phyloP scores from a whole-genome alignment of 2,113 vertebrate species.

The Mastomys natalensis region DNA sequence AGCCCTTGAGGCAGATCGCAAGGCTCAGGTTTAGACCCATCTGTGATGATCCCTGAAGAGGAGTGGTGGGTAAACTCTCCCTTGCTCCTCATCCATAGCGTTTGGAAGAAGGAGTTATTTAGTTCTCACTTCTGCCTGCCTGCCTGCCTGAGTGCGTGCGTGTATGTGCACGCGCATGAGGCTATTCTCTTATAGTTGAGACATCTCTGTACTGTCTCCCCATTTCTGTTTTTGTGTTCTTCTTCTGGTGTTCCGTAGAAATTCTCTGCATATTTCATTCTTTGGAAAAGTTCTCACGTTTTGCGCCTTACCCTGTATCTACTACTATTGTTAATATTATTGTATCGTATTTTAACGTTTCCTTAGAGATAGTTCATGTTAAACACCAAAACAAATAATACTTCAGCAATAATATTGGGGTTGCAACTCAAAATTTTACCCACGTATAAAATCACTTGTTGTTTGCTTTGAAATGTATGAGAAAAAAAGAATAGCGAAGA shows the following conservation, averaged over 20 bases:
- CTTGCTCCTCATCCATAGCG: not conserved
- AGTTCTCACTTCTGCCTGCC: not conserved
- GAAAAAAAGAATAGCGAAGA: not conserved
- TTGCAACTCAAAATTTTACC: not conserved
- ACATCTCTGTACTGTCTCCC: not conserved
- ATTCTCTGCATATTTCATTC: not conserved
- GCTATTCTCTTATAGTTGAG: not conserved
- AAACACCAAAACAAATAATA: not conserved
- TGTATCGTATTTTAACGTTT: not conserved
- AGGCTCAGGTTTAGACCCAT: not conserved
- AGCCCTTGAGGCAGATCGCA: not conserved
- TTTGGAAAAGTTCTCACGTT: not conserved
- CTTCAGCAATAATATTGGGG: not conserved
- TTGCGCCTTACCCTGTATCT: not conserved
- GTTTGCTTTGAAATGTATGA: not conserved
- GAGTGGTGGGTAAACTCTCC: rapidly evolving
- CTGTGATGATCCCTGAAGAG: not conserved
- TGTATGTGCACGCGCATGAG: not conserved
- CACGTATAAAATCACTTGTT: not conserved
- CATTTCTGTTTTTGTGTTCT: not conserved
- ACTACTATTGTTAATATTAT: not conserved
- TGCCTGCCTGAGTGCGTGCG: not conserved
- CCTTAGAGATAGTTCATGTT: not conserved
- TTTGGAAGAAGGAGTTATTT: not conserved
- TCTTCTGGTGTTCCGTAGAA: not conserved